These are phyloP conservation scores for Phthorimaea operculella DNA, from an alignment of 1,140 invertebrate species.

Conservation along the genomic window DNA sequence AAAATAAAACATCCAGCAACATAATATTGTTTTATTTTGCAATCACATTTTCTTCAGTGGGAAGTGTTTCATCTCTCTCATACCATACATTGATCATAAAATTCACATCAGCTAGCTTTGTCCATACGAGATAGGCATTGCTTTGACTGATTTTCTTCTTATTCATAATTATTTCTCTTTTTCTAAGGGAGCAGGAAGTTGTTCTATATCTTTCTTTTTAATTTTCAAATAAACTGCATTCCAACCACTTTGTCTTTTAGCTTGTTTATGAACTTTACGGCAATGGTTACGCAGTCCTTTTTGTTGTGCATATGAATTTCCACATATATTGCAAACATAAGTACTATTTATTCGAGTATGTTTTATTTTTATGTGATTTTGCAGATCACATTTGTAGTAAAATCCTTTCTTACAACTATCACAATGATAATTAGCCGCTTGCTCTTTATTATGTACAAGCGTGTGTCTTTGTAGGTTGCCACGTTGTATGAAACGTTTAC, in stretches of 20 bases:
- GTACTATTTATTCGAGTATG: slow-evolving; percentile 66
- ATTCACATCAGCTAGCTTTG: too few relatives aligned
- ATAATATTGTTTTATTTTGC: too few relatives aligned
- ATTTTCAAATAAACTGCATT: slow-evolving; percentile 42
- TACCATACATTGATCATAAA: too few relatives aligned
- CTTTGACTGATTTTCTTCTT: too few relatives aligned
- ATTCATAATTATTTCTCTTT: too few relatives aligned
- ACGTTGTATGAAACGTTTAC: too few relatives aligned
- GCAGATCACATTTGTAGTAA: slow-evolving; percentile 39
- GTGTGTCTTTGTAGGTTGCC: slow-evolving; percentile 66
- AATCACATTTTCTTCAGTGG: too few relatives aligned
- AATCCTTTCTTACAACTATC: slow-evolving; percentile 48
- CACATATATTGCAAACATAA: slow-evolving; percentile 65
- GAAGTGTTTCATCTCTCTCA: too few relatives aligned
- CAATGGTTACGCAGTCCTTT: slow-evolving; percentile 66
- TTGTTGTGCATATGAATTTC: slow-evolving; percentile 64
- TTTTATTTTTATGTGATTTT: slow-evolving; percentile 54
- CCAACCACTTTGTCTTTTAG: slow-evolving; percentile 30
- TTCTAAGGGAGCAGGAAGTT: too few relatives aligned
- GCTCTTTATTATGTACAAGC: slow-evolving; percentile 53
- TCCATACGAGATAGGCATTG: too few relatives aligned
- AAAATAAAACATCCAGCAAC: too few relatives aligned
- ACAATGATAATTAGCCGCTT: slow-evolving; percentile 49
- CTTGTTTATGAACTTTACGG: slow-evolving; percentile 60
- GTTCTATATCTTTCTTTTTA: too few relatives aligned